Conservation (phyloP, 2,113 vertebrate species). For the Passerina amoena region DNA sequence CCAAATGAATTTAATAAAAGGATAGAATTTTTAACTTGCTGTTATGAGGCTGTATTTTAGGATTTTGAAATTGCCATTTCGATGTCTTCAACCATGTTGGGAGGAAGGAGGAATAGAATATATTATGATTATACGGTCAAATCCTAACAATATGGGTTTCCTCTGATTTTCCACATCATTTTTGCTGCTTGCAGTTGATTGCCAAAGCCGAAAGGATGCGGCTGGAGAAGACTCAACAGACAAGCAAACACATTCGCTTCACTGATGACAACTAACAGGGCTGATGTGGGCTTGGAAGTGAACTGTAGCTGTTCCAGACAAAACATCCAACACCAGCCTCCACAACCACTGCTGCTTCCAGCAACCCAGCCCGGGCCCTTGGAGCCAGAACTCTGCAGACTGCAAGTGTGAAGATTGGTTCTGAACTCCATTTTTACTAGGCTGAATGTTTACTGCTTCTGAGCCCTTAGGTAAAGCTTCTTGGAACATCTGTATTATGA, state of each 20-base stretch:
- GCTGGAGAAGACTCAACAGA: conserved; percentile 85
- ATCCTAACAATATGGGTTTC: neutral
- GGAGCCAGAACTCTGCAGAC: neutral
- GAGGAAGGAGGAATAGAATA: neutral
- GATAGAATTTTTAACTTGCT: fast-evolving
- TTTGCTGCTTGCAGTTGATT: conserved; percentile 81
- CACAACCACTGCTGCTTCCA: neutral
- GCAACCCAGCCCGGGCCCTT: neutral
- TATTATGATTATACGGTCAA: neutral
- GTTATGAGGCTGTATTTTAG: neutral
- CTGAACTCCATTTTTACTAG: neutral
- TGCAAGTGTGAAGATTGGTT: conserved; percentile 11
- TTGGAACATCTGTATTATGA: neutral
- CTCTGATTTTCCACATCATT: neutral
- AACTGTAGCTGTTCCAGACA: neutral
- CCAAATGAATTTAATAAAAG: neutral
- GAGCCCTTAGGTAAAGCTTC: conserved; percentile 53
- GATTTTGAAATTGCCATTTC: neutral
- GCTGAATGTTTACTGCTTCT: conserved; percentile 48
- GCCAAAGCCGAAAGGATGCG: conserved; percentile 95
- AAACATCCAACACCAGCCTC: neutral
- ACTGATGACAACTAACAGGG: conserved; percentile 78
- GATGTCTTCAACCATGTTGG: fast-evolving
- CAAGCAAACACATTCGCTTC: conserved; percentile 89
- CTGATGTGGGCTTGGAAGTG: neutral